Evolutionary conservation across 2,113 vertebrate genomes (phyloP), one percentile per base, ranked within the genome.

Genomic region (Sceloporus undulatus): DNA sequence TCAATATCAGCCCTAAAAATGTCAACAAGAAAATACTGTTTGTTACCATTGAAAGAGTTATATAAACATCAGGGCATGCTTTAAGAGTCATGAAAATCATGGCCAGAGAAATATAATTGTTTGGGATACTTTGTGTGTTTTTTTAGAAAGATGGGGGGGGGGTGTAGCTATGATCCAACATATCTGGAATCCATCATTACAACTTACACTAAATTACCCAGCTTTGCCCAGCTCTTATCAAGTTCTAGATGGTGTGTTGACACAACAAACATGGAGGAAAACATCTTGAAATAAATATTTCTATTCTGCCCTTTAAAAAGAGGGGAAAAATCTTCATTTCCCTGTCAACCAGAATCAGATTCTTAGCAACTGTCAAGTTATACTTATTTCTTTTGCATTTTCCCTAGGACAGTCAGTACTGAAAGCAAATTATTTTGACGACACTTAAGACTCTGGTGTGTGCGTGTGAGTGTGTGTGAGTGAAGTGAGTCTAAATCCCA

Each of bases 341-440:
- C 91, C 87, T 92, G 78, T 82, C 91, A 93, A 74, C 90, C 80
- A 62, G 52, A 21, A 85, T 73, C 90, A 92, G 56, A 34, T 87
- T 70, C 84, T 89, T 74, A 79, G 65, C 89, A 92, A 73, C 34
- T 88, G 66, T 54, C 84, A 89, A 76, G 92, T 93, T 94, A 94
- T 94, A 94, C 92, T 89, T 83, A 42, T 70, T 70, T 82, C 25
- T 89, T 85, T 90, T 70, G 9, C 27, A 2, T 5, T 91, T 40
- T 91, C 71, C 29, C 3, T 2, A 71, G 87, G 62, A 83, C 91
- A 91, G 91, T 92, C 80, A 89, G 16, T 7, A 79, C 71, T 89
- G 87, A 95, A 91, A 89, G 90, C 71, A 94, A 93, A 94, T 94
- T 90, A 94, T 91, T 96, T 92, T 91, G 90, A 92, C 94, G 90